These are phyloP conservation scores for Cephus pulcher DNA, from an alignment of 2,888 invertebrate species.

Conservation along the genomic window DNA sequence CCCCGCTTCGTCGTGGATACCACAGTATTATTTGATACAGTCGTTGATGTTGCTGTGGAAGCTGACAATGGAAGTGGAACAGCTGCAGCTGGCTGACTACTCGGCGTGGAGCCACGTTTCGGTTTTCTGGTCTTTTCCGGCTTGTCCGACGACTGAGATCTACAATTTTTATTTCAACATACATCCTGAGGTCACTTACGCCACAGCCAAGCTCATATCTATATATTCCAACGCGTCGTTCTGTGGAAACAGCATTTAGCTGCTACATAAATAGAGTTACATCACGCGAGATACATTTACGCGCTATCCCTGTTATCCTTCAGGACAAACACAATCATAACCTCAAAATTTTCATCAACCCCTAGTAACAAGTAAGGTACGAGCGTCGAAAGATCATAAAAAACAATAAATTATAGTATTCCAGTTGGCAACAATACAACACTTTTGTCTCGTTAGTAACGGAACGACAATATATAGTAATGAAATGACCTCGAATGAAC, in stretches of 20 bases:
- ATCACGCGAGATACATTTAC: neutral
- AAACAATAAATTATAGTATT: neutral
- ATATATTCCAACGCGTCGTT: neutral
- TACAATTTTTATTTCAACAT: conserved; percentile 31
- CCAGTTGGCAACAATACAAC: neutral
- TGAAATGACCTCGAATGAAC: conserved; percentile 47
- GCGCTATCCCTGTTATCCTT: neutral
- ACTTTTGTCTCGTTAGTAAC: neutral
- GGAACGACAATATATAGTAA: conserved; percentile 15
- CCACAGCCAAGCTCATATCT: neutral
- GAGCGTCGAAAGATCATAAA: neutral
- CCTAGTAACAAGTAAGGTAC: neutral
- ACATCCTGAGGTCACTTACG: neutral
- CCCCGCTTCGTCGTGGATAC: conserved; percentile 60
- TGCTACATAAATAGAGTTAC: neutral
- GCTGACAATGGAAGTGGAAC: conserved; percentile 29
- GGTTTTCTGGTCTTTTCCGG: conserved; percentile 59
- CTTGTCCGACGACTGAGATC: conserved; percentile 68
- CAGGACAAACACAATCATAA: conserved; percentile 47
- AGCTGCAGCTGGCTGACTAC: conserved; percentile 45
- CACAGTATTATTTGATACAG: conserved; percentile 24
- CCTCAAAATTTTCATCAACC: conserved; percentile 29
- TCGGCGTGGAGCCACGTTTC: conserved; percentile 53
- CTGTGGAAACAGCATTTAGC: neutral
- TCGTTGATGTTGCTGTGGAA: conserved; percentile 20